A percentile compares a stretch with the other conserved stretches of the same genome.
Conservation (phyloP, 2,113 vertebrate species). For the Gymnobelideus leadbeateri region DNA sequence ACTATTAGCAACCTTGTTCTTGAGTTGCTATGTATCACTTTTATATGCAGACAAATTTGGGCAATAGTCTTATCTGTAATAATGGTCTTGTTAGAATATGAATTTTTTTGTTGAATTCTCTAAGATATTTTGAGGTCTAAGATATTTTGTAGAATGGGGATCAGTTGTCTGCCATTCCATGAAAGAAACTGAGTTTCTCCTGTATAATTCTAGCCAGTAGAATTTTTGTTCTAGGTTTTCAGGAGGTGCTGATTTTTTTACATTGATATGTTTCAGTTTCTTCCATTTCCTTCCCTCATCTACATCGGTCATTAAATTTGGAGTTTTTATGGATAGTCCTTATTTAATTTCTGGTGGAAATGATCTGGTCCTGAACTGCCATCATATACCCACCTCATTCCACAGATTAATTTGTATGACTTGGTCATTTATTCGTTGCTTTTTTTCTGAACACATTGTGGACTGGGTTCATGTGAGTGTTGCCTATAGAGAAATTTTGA, state of each 20-base stretch:
- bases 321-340: neutral
- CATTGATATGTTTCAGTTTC: neutral
- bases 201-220: neutral
- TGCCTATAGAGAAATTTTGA: neutral
- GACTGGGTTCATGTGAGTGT: neutral
- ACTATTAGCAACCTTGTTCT: neutral
- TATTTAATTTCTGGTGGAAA: neutral
- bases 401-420: neutral
- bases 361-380: neutral
- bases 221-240: neutral
- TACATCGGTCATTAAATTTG: neutral
- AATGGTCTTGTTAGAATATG: neutral
- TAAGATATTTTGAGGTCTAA: neutral
- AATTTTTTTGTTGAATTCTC: neutral
- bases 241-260: neutral
- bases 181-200: neutral
- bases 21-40: neutral
- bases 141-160: neutral
- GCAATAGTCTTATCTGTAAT: neutral
- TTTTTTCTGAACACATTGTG: neutral
- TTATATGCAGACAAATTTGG: neutral
- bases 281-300: neutral
- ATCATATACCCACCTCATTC: neutral
- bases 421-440: neutral
- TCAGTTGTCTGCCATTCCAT: neutral